Evolutionary conservation across 2,797 vertebrate species (phyloP).

Genomic region (Clarias fuscus): DNA sequence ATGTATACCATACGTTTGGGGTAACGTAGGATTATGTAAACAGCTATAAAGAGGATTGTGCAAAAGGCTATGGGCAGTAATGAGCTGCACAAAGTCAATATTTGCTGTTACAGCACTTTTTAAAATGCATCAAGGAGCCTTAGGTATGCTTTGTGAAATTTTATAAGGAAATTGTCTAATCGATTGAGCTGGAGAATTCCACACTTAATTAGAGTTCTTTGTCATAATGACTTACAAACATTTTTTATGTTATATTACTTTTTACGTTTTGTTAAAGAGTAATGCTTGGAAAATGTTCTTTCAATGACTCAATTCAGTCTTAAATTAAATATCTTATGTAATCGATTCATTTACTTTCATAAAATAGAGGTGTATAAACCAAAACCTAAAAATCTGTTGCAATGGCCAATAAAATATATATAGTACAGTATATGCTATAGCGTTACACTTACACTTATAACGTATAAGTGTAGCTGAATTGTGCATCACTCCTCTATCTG

Average conservation of each 20-base stretch:
- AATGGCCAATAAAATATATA: neutral
- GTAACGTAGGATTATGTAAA: neutral
- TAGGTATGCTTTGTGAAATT: neutral
- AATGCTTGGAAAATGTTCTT: neutral
- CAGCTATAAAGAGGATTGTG: too few relatives aligned
- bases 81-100: neutral
- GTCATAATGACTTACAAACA: neutral
- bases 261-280: neutral
- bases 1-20: neutral
- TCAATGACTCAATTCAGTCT: neutral
- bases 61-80: too few relatives aligned
- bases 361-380: neutral
- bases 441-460: too few relatives aligned
- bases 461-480: neutral
- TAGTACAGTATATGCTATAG: neutral
- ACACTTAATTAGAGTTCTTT: neutral
- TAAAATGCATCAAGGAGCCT: neutral
- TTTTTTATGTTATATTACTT: neutral
- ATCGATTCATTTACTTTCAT: neutral
- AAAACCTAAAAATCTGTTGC: neutral
- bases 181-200: neutral
- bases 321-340: neutral
- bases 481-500: neutral
- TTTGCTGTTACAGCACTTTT: neutral
- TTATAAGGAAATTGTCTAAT: neutral